Evolutionary conservation across 1,140 invertebrate genomes (phyloP), one percentile per base, ranked within the genome.

Genomic region (Vollenhovia emeryi): DNA sequence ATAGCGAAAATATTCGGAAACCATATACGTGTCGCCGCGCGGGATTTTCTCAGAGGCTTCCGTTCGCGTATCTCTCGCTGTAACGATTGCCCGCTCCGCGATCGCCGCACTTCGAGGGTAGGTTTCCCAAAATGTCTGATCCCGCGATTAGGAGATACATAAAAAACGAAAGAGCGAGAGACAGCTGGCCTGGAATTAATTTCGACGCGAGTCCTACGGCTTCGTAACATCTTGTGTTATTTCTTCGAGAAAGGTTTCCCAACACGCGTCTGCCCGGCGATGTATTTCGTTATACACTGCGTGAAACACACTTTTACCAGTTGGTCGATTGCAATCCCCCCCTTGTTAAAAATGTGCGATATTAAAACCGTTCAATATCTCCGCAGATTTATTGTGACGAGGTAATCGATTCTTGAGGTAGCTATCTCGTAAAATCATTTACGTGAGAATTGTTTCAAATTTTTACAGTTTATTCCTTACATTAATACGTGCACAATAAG

Each of bases 1-100:
- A 69, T 8, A 48, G 11, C 40, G 4, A 71, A 76, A 89, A 86
- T 83, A 84, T 80, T 80, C 62, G 21, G 79, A 87, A 85, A 75
- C 68, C 75, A 73, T 73, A 55, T 18, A 45, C 62, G 18, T 43
- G 2, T 52, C 24, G 27, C 40, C 24, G 27, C 40, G 8, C 9
- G 57, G 45, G 64, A 79, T 79, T 85, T 85, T 73, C 55, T 85
- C 82, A 64, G 40, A 50, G 62, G 60, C 62, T 86, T 86, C 71
- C 62, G 24, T 75, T 55, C 21, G 45, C 15, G 30, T 55, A 5
- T 75, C 33, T 43, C 30, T 75, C 71, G 59, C 15, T 40, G 75
- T 33, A 59, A 50, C 36, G 45, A 57, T 71, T 85, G 62, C 11
- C 60, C 62, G n/a, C 13, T 40, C 27, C 15, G 21, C 11, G 21